These are phyloP conservation scores for Bothrops jararaca DNA, from an alignment of 2,113 vertebrate species.

Conservation along the genomic window DNA sequence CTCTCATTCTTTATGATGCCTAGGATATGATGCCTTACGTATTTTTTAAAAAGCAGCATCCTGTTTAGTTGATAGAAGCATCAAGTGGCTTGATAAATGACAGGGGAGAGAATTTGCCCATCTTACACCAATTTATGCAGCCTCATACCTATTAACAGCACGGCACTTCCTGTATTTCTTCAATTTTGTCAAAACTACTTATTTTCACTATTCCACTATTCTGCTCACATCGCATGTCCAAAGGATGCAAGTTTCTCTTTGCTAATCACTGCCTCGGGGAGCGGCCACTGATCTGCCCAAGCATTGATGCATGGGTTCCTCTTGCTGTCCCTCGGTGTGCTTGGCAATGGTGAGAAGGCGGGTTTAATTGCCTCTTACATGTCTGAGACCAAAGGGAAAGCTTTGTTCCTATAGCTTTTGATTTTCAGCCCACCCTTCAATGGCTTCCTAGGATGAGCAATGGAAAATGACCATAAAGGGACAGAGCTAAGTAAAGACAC, in stretches of 20 bases:
- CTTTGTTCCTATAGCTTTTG: not conserved
- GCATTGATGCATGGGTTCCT: not conserved
- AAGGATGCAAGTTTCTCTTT: not conserved
- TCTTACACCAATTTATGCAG: not conserved
- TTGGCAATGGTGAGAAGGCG: not conserved
- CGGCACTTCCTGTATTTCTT: not conserved
- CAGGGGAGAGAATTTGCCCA: not conserved
- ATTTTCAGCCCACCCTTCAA: not conserved
- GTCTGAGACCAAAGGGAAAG: not conserved
- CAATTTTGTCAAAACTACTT: not conserved
- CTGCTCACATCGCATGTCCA: not conserved
- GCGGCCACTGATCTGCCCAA: not conserved
- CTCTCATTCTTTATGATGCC: not conserved
- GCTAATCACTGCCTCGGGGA: not conserved
- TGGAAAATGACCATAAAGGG: not conserved
- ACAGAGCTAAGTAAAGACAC: not conserved
- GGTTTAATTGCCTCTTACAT: not conserved
- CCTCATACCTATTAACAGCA: not conserved
- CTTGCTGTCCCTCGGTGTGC: not conserved
- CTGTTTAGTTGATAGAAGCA: not conserved
- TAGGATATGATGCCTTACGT: not conserved
- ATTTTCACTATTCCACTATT: not conserved
- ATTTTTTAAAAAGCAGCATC: not conserved
- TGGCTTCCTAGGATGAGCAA: not conserved
- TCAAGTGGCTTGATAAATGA: not conserved